phyloP scores from a whole-genome alignment of 2,797 vertebrate species.

The Sebastes paucispinis region DNA sequence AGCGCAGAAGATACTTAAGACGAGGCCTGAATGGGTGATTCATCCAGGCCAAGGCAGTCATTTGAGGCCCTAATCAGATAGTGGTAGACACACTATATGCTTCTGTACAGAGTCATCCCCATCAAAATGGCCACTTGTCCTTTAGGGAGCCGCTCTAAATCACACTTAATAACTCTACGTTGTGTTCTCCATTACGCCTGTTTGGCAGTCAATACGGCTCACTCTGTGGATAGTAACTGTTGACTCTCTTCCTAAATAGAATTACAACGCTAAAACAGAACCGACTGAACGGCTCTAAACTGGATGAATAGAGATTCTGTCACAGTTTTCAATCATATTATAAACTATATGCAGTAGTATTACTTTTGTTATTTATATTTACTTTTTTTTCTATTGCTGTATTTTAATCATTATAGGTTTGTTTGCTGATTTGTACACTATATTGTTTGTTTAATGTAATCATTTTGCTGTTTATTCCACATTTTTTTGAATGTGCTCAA shows the following conservation, averaged over 20 bases:
- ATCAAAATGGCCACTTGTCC: slow-evolving; percentile 72
- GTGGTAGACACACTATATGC: slow-evolving; percentile 49
- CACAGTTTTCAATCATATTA: slow-evolving; percentile 41
- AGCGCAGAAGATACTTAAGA: slow-evolving; percentile 42
- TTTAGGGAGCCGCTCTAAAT: slow-evolving; percentile 68
- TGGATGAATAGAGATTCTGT: slow-evolving; percentile 32
- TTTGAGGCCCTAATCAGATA: slow-evolving; percentile 62
- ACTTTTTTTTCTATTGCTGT: slow-evolving; percentile 26
- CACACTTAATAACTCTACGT: slow-evolving; percentile 67
- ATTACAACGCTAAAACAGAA: slow-evolving; percentile 48
- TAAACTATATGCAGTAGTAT: slow-evolving; percentile 47
- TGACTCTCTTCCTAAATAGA: slow-evolving; percentile 57
- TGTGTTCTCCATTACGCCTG: slow-evolving; percentile 64
- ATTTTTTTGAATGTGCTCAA: slow-evolving; percentile 29
- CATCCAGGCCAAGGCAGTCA: slow-evolving; percentile 40
- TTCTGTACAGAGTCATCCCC: slow-evolving; percentile 52
- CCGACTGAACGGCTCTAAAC: slow-evolving; percentile 29
- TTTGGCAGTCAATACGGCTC: slow-evolving; percentile 64
- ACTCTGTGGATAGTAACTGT: slow-evolving; percentile 58
- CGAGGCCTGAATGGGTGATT: slow-evolving; percentile 59
- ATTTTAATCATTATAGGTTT: slow-evolving; percentile 18
- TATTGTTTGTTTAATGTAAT: slow-evolving; percentile 40
- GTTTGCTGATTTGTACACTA: slow-evolving; percentile 31
- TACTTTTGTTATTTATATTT: slow-evolving; percentile 38
- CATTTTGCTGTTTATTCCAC: slow-evolving; percentile 39